These are phyloP conservation scores for Scolopax bukidnonensis DNA, from an alignment of 2,797 vertebrate species.

Conservation along the genomic window DNA sequence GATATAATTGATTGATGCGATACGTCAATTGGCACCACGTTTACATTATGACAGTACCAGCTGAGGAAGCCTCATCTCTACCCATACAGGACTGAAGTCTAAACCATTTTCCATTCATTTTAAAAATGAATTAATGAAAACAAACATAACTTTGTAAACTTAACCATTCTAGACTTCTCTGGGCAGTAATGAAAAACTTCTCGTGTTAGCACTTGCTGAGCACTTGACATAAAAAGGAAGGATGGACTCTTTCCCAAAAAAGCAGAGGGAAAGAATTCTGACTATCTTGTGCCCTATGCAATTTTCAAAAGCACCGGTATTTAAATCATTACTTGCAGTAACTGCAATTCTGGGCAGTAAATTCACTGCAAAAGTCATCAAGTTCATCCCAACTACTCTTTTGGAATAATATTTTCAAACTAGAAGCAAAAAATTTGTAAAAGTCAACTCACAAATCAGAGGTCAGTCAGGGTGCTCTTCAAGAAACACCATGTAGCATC, in stretches of 20 bases:
- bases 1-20: no score
- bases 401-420: neutral
- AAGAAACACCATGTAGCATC: neutral
- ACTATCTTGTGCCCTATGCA: neutral
- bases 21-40: neutral
- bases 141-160: neutral
- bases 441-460: neutral
- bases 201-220: neutral
- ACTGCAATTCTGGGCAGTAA: neutral
- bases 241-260: neutral
- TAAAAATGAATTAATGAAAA: neutral
- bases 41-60: neutral
- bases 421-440: neutral
- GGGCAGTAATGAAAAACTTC: neutral
- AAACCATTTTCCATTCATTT: neutral
- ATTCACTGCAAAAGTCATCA: neutral
- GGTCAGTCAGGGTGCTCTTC: neutral
- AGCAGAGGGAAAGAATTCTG: neutral
- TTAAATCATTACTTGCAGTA: neutral
- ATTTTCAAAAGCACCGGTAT: neutral
- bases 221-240: neutral
- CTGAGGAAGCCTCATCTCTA: neutral
- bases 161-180: neutral
- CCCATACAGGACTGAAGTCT: neutral
- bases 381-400: neutral